Base-by-base conservation (phyloP, 2,888 invertebrate genomes). In the Nezara viridula region DNA sequence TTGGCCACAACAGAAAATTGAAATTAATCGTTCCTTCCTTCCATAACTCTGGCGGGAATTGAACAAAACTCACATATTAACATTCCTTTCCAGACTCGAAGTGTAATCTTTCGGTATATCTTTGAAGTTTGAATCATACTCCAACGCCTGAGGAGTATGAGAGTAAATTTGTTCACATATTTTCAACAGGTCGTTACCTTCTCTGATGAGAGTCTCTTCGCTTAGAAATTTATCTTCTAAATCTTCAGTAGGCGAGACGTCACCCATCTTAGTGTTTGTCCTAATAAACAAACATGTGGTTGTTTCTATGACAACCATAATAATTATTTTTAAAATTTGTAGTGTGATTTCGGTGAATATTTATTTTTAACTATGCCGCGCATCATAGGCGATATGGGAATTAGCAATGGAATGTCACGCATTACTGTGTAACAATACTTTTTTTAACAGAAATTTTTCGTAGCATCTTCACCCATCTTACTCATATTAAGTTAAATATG, bases 51-150 rank as follows among this genome's bases (percentile, higher is more conserved):
- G n/a, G 6, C 5, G 12, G 14, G 4, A 27, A 60, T 60, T 21
- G 14, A 73, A n/a, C 2, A 44, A n/a, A n/a, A 81, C 81, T 81
- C 81, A 81, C 81, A 81, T 81, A n/a, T 47, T 12, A 37, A 81
- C 12, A n/a, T n/a, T n/a, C n/a, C 44, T 81, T 40, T 81, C 81
- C 44, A 81, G 44, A n/a, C 24, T 44, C 0, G 44, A 12, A 4
- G 44, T n/a, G 44, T 81, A 47, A 47, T 37, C 81, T n/a, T 81
- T 24, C 81, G 40, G 81, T n/a, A 10, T 44, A 14, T 81, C 40
- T 24, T 47, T 47, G 44, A 14, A 44, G 1, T 44, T 12, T 4
- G 12, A 24, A 10, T 0, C 40, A 0, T 4, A 81, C 32, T 81
- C 81, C 24, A n/a, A 44, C 1, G 44, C 44, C 44, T 81, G 81